Evolutionary conservation across 2,797 vertebrate species (phyloP).

Genomic region (Microhierax caerulescens): DNA sequence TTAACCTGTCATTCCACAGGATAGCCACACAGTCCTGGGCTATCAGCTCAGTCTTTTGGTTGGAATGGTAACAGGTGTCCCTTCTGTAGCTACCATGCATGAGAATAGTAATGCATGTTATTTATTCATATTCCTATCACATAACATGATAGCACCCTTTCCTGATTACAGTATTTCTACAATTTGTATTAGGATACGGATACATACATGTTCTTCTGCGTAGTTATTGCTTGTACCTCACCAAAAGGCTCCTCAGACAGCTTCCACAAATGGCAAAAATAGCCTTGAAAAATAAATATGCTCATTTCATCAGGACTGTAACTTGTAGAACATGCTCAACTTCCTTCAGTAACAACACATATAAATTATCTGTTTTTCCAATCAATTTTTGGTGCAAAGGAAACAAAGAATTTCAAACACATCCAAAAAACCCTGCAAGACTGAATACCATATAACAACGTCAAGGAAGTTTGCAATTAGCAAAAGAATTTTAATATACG

Average conservation of each 20-base stretch:
- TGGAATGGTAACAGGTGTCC: background rate
- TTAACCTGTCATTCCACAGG: constrained; percentile 55
- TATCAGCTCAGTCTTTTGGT: background rate
- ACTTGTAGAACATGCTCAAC: background rate
- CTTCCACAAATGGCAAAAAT: background rate
- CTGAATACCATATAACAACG: background rate
- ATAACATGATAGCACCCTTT: background rate
- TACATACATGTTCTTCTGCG: background rate
- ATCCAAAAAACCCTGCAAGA: background rate
- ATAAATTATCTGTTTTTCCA: background rate
- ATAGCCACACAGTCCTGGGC: background rate
- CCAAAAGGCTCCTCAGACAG: background rate
- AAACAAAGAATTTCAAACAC: background rate
- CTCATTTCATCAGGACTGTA: background rate
- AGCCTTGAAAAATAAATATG: background rate
- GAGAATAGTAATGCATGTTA: background rate
- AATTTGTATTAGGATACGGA: background rate
- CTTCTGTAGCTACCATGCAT: background rate
- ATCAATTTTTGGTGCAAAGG: background rate
- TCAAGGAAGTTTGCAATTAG: background rate
- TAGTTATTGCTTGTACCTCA: background rate
- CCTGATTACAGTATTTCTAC: background rate
- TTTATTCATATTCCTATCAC: background rate
- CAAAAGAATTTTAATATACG: background rate
- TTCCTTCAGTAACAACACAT: background rate